Evolutionary conservation across 2,888 invertebrate species (phyloP), one percentile per base, ranked within the genome.

Genomic region (Ophraella communa): DNA sequence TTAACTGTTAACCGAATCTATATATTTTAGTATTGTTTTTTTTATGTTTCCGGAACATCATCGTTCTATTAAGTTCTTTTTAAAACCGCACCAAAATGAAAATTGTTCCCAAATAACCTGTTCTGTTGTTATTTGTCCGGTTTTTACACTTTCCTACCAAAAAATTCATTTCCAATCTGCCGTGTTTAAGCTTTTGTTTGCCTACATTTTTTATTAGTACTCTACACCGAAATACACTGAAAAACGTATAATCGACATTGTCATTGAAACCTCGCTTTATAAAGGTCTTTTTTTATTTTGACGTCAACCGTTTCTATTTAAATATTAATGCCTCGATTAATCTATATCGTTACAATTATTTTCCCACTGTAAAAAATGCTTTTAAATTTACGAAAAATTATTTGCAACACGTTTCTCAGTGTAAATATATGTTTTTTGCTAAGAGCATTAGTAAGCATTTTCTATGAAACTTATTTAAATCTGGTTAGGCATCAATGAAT

Each of bases 401-500:
- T 1, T 2, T 11, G 30, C 11, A 45, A 5, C 44, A 20, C 2
- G 5, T 11, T 45, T 24, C 51, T 49, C 14, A 24, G 33, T 24
- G 58, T 47, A 39, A 10, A 14, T 2, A n/a, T 14, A n/a, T 59
- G 39, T 64, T 58, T 64, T 59, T 59, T 54, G 45, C 49, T 23
- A 14, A 24, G 21, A 23, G 10, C 52, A 33, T 62, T 62, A 62
- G 56, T 57, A 56, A 57, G 54, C 54, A 42, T 44, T 56, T 60
- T 53, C 60, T 42, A 52, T 57, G 61, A 33, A 61, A 56, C 65
- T 44, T 64, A 61, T 65, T 65, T 65, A 61, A 61, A 57, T 61
- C 55, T 55, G 65, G 65, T 61, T 61, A 53, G 42, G 65, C 65
- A 65, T 61, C 65, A 56, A 65, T 65, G 65, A 44, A 65, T 65